These are phyloP conservation scores for Leiothrix lutea DNA, from an alignment of 2,113 vertebrate genomes.

Conservation along the genomic window DNA sequence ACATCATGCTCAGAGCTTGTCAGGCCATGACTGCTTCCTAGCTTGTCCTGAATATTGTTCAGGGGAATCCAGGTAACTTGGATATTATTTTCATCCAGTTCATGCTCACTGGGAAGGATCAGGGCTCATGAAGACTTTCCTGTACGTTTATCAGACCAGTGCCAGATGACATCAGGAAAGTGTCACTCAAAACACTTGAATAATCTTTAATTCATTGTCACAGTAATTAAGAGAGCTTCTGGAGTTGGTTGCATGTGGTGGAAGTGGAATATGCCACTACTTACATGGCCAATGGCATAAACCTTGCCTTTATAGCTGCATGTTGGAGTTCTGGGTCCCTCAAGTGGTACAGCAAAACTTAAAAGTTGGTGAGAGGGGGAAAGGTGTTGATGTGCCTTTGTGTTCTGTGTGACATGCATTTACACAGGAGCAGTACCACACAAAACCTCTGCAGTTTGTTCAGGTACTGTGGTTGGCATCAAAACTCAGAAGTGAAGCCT, in stretches of 20 bases:
- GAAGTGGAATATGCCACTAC: background rate
- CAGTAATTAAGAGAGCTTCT: background rate
- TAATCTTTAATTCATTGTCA: background rate
- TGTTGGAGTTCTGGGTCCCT: background rate
- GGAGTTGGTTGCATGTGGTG: background rate
- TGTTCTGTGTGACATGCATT: fast-evolving
- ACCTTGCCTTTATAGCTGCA: background rate
- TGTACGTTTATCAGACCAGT: background rate
- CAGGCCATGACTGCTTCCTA: slow-evolving; percentile 7
- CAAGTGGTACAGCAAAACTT: background rate
- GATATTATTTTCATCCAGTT: background rate
- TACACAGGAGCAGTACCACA: background rate
- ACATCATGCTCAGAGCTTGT: slow-evolving; percentile 3
- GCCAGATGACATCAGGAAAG: background rate
- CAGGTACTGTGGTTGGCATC: background rate
- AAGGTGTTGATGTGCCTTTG: background rate
- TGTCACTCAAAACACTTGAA: background rate
- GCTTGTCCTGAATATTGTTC: background rate
- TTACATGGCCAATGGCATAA: background rate
- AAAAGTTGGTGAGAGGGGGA: background rate
- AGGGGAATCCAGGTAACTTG: background rate
- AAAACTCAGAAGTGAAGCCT: background rate
- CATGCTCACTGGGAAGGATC: background rate
- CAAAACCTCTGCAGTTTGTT: background rate
- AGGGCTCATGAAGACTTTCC: background rate